phyloP scores from a whole-genome alignment of 2,113 vertebrate species.

The Dolichallabes microphthalmus region DNA sequence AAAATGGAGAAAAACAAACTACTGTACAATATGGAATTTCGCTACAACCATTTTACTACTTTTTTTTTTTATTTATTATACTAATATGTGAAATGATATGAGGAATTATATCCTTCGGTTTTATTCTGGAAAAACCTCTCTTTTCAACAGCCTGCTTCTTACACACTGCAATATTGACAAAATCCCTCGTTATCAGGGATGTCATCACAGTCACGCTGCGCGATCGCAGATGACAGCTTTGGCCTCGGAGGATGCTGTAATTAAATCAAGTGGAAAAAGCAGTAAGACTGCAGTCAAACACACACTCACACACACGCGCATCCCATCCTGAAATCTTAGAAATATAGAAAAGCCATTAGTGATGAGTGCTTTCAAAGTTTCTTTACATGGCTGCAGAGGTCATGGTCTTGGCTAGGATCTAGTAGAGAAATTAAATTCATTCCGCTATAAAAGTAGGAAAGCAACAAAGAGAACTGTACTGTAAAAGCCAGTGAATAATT shows the following conservation, averaged over 20 bases:
- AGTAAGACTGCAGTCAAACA: conserved; percentile 25
- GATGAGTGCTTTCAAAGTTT: background rate
- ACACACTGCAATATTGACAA: conserved; percentile 33
- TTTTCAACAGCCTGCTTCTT: conserved; percentile 29
- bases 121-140: conserved; percentile 44
- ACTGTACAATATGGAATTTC: background rate
- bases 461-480: background rate
- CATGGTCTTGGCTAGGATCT: background rate
- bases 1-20: background rate
- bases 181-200: conserved; percentile 43
- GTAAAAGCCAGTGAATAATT: background rate
- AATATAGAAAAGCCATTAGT: background rate
- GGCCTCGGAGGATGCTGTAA: conserved; percentile 44
- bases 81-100: background rate
- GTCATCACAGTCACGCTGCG: conserved; percentile 30
- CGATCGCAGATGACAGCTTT: conserved; percentile 40
- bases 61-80: conserved; percentile 2
- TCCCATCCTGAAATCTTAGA: background rate
- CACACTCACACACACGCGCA: conserved; percentile 17
- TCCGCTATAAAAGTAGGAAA: background rate
- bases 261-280: conserved; percentile 48
- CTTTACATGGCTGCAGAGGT: background rate
- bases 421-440: background rate
- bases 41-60: background rate
- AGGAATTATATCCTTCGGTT: conserved; percentile 29